Evolutionary conservation across 2,888 invertebrate species (phyloP).

Genomic region (Pyralis farinalis): DNA sequence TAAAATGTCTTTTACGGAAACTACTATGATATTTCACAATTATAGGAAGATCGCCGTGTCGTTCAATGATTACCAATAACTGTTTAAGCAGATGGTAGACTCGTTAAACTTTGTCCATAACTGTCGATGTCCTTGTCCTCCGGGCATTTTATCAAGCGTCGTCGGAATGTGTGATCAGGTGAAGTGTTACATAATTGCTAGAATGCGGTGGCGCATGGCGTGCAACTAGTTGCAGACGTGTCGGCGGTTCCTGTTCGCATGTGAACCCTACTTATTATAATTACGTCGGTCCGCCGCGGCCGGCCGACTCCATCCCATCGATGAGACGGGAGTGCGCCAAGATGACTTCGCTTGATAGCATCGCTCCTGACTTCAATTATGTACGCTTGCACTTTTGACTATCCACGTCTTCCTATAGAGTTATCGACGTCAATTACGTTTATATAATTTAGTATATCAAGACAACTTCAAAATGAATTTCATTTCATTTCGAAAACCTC

Average conservation of each 20-base stretch:
- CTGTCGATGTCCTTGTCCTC: constrained; percentile 15
- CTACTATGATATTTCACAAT: no score
- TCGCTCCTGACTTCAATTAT: constrained; percentile 45
- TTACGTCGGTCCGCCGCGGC: constrained; percentile 52
- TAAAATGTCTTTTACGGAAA: no score
- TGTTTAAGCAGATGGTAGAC: not conserved
- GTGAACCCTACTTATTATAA: constrained; percentile 71
- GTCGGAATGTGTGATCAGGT: constrained; percentile 24
- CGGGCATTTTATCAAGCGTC: constrained; percentile 16
- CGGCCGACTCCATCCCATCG: constrained; percentile 45
- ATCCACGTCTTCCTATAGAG: constrained; percentile 3
- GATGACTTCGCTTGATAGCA: constrained; percentile 38
- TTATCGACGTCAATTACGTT: constrained; percentile 4
- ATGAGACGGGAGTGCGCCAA: constrained; percentile 41
- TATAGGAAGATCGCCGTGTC: not conserved
- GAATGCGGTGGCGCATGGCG: constrained; percentile 41
- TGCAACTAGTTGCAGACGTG: constrained; percentile 37
- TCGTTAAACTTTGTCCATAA: constrained; percentile 8
- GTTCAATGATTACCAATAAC: not conserved
- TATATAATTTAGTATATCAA: not conserved
- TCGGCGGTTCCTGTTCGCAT: constrained; percentile 55
- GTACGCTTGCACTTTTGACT: constrained; percentile 37
- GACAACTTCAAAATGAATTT: no score
- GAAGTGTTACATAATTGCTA: constrained; percentile 57
- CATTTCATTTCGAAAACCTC: no score